Percentiles rank a stretch among this genome's conserved stretches.
Conservation (phyloP, 2,797 vertebrate genomes). For the Mus spretus region DNA sequence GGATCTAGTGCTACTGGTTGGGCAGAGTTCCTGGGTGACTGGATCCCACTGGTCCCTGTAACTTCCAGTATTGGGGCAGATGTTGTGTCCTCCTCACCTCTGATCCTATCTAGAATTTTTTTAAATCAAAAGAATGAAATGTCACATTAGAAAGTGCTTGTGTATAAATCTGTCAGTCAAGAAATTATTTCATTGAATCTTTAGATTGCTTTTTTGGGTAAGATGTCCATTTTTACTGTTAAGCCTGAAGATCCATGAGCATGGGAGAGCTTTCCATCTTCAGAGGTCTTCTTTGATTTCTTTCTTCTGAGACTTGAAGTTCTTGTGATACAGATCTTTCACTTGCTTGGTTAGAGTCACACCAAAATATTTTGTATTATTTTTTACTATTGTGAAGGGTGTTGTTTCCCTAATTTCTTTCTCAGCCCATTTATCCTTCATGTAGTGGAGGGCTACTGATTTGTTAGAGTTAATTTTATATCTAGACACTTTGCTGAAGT, state of each 20-base stretch:
- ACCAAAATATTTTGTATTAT: background rate
- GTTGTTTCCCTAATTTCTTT: background rate
- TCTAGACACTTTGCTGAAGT: background rate
- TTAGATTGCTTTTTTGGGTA: background rate
- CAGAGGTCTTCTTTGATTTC: background rate
- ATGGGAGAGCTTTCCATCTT: background rate
- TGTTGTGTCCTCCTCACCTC: too few species aligned
- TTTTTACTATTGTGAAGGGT: background rate
- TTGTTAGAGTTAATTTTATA: background rate
- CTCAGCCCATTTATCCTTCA: too few species aligned
- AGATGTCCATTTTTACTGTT: background rate
- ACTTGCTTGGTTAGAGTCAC: background rate
- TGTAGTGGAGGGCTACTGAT: background rate
- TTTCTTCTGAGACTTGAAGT: background rate
- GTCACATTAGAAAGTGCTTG: background rate
- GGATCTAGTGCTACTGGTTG: too few species aligned
- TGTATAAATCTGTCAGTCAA: background rate
- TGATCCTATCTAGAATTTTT: background rate
- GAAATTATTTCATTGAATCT: background rate
- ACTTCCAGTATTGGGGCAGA: too few species aligned
- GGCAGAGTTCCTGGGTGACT: too few species aligned
- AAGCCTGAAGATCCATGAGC: background rate
- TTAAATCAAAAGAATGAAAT: background rate
- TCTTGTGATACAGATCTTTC: background rate
- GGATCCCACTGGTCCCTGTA: too few species aligned